Conservation (phyloP, 2,797 vertebrate genomes). For the Typhlichthys eigenmanni region DNA sequence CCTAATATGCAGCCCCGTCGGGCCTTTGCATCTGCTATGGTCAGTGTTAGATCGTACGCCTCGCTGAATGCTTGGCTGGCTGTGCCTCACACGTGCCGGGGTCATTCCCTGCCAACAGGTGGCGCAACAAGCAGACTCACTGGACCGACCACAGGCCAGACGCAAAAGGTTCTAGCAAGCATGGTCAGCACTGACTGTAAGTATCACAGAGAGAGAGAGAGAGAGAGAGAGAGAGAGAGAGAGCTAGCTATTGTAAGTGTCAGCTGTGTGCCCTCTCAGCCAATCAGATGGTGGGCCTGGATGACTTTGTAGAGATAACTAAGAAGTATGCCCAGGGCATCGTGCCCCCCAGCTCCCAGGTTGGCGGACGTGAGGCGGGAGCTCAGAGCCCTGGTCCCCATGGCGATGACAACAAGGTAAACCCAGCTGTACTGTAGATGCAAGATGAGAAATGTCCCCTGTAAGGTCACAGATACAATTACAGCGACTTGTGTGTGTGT, state of each 20-base stretch:
- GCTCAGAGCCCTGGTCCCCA: conserved; percentile 44
- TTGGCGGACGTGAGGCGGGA: conserved; percentile 65
- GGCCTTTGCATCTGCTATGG: conserved; percentile 49
- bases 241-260: not conserved
- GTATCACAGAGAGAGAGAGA: conserved; percentile 34
- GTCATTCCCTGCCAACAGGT: conserved; percentile 58
- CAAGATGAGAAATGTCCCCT: not conserved
- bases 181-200: conserved; percentile 89
- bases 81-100: conserved; percentile 28
- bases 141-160: conserved; percentile 79
- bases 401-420: conserved; percentile 37
- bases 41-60: conserved; percentile 44
- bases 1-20: conserved; percentile 17
- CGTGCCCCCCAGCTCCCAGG: conserved; percentile 68
- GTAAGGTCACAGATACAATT: not conserved
- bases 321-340: conserved; percentile 92
- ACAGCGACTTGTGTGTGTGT: not conserved
- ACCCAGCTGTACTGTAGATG: not conserved
- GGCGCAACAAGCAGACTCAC: conserved; percentile 69
- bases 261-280: conserved; percentile 65
- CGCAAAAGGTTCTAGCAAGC: conserved; percentile 88
- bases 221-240: not conserved
- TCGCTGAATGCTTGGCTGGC: conserved; percentile 17
- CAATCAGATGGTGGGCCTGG: conserved; percentile 84
- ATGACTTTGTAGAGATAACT: conserved; percentile 96